Base-by-base conservation (phyloP, 2,797 vertebrate species). In the Myripristis jacobus region DNA sequence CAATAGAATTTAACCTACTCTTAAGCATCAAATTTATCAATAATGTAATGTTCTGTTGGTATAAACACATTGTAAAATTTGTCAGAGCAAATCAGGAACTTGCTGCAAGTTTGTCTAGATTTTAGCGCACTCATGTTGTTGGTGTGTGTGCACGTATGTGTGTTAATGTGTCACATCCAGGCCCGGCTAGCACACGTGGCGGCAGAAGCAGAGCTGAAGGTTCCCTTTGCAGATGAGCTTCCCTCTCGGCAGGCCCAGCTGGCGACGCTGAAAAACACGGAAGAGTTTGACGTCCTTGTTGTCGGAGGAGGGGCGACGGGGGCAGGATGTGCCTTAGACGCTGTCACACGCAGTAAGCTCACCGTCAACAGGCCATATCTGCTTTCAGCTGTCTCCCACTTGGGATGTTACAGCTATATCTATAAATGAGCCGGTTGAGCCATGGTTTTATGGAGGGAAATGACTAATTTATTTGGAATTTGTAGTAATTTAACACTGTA, bases 251-350 rank as follows among this genome's bases (percentile, higher is more conserved):
- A 94, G 83, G 89, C 93, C 25, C 97, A 98, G 82, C 86, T 98
- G 0, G 2, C 69, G 0, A 73, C 91, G 1, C 91, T 98, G 80
- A 87, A 82, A 3, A 90, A 66, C 89, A 89, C 91, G 0, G 53
- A 84, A 0, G 96, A 98, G 82, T 99, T 98, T 25, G 98, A 99
- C 1, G 91, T 99, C 0, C 92, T 99, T 1, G 81, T 99, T 2
- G 95, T 99, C 0, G 98, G 98, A 0, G 98, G 98, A 5, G 98
- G 98, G 43, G 98, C 98, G 68, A 99, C 98, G 0, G 98, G 98
- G 4, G 91, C 95, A 0, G 98, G 98, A 85, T 99, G 98, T 85
- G 98, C 98, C 41, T 93, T 99, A 71, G 98, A 99, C 0, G 95
- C 98, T 0, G 95, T 96, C 90, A 96, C 97, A 2, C 95, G 98